Conservation (phyloP, 2,113 vertebrate species). For the pig (Sus scrofa) region T2T-Sscrofa CM000830.6:4380001-4380500, state of each 20-base stretch:
- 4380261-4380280: not conserved
- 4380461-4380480: not conserved
- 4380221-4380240: not conserved
- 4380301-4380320: not conserved
- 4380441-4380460: not conserved
- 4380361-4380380: not conserved
- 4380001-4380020: fast-evolving
- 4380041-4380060: not conserved
- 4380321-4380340: fast-evolving
- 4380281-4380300: not conserved
- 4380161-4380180: not conserved
- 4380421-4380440: not conserved
- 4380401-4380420: not conserved
- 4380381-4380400: not conserved
- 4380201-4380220: not conserved
- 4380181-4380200: not conserved
- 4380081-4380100: not conserved
- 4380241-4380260: not conserved
- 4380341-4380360: not conserved
- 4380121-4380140: not conserved
- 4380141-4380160: not conserved
- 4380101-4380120: not conserved
- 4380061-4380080: fast-evolving
- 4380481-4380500: not conserved
- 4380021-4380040: fast-evolving